These are phyloP conservation scores for Serripes groenlandicus DNA, from an alignment of 2,888 invertebrate species.

Conservation along the genomic window DNA sequence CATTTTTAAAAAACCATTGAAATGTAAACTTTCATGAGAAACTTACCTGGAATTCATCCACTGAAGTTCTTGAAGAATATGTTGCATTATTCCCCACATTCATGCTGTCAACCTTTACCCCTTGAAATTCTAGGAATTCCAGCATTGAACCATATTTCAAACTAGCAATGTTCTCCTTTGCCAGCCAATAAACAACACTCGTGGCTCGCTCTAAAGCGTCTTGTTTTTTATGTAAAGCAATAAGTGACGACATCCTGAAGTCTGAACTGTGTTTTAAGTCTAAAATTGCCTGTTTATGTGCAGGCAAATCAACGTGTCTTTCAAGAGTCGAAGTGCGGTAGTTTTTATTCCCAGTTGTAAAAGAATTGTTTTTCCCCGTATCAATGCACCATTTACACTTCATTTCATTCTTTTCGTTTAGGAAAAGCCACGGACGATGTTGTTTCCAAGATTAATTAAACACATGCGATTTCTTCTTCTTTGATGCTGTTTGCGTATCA, in stretches of 20 bases:
- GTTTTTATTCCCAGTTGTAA: slow-evolving; percentile 9
- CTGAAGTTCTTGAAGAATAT: slow-evolving; percentile 20
- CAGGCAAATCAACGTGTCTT: background rate
- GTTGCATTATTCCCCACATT: slow-evolving; percentile 25
- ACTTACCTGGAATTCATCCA: slow-evolving; percentile 21
- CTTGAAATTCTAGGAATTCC: slow-evolving; percentile 12
- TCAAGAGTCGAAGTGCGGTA: background rate
- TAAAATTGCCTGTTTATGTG: background rate
- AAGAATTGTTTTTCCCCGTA: too few relatives aligned
- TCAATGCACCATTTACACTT: too few relatives aligned
- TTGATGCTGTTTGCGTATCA: too few relatives aligned
- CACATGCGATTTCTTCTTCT: too few relatives aligned
- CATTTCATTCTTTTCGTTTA: too few relatives aligned
- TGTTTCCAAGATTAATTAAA: too few relatives aligned
- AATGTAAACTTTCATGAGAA: too few relatives aligned
- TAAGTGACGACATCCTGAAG: too few relatives aligned
- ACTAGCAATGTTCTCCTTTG: slow-evolving; percentile 16
- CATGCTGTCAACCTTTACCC: slow-evolving; percentile 2
- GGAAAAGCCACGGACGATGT: too few relatives aligned
- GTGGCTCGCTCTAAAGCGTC: slow-evolving; percentile 10
- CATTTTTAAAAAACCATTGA: too few relatives aligned
- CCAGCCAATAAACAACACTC: slow-evolving; percentile 29
- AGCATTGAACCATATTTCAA: slow-evolving; percentile 9
- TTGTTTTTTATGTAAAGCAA: background rate
- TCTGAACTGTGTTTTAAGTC: background rate